These are phyloP conservation scores for Ptychoptera contaminata DNA, from an alignment of 2,888 invertebrate genomes.

Conservation along the genomic window DNA sequence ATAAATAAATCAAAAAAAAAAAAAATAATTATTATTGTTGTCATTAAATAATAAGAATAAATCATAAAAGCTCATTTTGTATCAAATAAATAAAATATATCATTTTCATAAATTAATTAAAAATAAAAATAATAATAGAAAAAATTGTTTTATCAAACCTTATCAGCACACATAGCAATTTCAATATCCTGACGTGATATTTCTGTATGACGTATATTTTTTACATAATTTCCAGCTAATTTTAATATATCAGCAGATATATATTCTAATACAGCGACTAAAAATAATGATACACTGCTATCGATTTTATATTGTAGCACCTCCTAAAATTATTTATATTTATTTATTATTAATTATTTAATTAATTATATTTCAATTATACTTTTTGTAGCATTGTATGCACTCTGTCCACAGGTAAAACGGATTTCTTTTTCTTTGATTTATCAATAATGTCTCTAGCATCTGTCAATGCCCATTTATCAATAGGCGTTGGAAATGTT, in stretches of 20 bases:
- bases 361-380: background rate
- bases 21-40: too few relatives aligned
- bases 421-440: conserved; percentile 58
- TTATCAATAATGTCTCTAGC: conserved; percentile 71
- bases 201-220: conserved; percentile 82
- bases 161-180: conserved; percentile 96
- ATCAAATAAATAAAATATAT: background rate
- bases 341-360: conserved; percentile 3
- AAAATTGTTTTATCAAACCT: conserved; percentile 40
- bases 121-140: conserved; percentile 1
- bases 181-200: conserved; percentile 90
- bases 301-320: conserved; percentile 76
- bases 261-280: conserved; percentile 88
- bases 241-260: conserved; percentile 90
- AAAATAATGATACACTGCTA: conserved; percentile 72
- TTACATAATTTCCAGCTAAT: conserved; percentile 93
- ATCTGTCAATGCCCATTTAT: conserved; percentile 83
- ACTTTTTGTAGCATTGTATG: conserved; percentile 75
- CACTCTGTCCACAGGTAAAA: conserved; percentile 76
- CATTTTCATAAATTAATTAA: too few relatives aligned
- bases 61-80: background rate
- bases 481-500: conserved; percentile 89
- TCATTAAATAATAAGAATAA: background rate
- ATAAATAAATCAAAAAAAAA: background rate
- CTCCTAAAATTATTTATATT: conserved; percentile 41